Conservation (phyloP, 92 coral and sea anemone species). For the Chrysogorgia sp. region DNA sequence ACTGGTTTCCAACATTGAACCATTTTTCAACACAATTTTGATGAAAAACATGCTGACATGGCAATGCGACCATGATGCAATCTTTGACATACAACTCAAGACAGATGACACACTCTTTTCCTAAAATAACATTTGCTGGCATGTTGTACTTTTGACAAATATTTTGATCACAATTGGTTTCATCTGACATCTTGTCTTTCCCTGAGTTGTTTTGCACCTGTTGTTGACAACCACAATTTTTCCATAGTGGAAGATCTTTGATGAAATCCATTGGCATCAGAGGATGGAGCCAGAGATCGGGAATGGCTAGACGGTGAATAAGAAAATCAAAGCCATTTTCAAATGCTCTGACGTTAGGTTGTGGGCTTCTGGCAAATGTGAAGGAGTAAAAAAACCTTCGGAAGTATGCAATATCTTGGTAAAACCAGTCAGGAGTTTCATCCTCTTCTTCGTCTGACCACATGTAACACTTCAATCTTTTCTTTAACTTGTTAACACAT, state of each 20-base stretch:
- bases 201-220: conserved; percentile 9
- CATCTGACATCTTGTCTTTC: conserved; percentile 5
- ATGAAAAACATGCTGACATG: conserved; percentile 93
- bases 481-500: conserved; percentile 64
- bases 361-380: conserved; percentile 64
- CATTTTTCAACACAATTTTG: conserved; percentile 85
- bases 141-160: conserved; percentile 60
- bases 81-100: conserved; percentile 79
- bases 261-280: conserved; percentile 91
- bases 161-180: conserved; percentile 17
- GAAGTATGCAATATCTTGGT: conserved; percentile 86
- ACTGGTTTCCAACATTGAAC: conserved; percentile 76
- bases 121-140: conserved; percentile 71
- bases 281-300: conserved; percentile 95
- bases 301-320: conserved; percentile 89
- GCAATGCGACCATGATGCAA: conserved; percentile 76
- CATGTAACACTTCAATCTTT: conserved; percentile 65
- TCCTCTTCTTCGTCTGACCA: conserved; percentile 66
- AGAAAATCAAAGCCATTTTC: conserved; percentile 90
- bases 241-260: conserved; percentile 90
- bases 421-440: conserved; percentile 80
- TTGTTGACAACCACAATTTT: conserved; percentile 61
- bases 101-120: conserved; percentile 86
- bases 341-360: conserved; percentile 70
- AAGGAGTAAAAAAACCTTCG: conserved; percentile 73